phyloP scores from a whole-genome alignment of 2,113 vertebrate genomes.

The Strix uralensis region DNA sequence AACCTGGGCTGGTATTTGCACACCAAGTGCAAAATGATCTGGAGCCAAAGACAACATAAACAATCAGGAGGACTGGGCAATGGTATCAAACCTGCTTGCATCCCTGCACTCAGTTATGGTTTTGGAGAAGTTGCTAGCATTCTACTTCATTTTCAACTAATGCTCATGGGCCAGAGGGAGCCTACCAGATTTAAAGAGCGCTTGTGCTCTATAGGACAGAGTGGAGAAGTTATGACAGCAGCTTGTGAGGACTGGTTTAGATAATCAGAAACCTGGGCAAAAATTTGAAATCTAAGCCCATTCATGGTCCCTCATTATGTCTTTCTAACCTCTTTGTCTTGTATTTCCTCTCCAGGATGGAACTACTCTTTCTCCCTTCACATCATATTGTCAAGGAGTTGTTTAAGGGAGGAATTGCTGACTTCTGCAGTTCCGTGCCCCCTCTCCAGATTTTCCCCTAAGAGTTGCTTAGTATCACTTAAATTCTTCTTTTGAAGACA shows the following conservation, averaged over 20 bases:
- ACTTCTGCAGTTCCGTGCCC: neutral
- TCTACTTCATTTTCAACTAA: neutral
- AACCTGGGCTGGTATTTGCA: slow-evolving; percentile 75
- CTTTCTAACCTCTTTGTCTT: neutral
- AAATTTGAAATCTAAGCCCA: neutral
- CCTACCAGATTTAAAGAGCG: neutral
- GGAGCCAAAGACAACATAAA: neutral
- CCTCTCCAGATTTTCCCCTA: neutral
- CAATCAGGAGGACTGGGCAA: neutral
- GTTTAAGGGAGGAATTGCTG: neutral
- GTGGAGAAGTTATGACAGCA: neutral
- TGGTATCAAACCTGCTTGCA: neutral
- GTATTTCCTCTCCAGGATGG: neutral
- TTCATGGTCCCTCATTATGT: no score
- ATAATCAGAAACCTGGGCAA: neutral
- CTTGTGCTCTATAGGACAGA: neutral
- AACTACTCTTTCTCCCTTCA: neutral
- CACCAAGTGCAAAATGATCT: slow-evolving; percentile 76
- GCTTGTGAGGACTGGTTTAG: neutral
- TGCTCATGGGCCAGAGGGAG: neutral
- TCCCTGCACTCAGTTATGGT: neutral
- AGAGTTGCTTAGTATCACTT: neutral
- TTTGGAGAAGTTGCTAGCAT: neutral
- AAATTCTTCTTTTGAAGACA: neutral
- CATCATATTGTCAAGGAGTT: neutral